Evolutionary conservation across 2,797 vertebrate genomes (phyloP).

Genomic region (Thripadectes ignobilis): DNA sequence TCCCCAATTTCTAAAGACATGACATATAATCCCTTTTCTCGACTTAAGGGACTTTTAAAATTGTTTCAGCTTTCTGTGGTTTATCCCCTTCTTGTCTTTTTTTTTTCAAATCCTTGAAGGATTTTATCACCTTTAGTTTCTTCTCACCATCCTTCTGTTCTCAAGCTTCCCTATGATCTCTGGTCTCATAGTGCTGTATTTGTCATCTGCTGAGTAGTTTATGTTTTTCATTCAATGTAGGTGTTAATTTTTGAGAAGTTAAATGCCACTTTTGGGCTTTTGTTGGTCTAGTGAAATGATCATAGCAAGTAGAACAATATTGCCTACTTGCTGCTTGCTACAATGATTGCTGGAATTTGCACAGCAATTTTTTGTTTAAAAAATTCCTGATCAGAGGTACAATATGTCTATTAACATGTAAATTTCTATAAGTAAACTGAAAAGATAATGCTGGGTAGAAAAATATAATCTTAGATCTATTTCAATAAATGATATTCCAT

Average conservation of each 20-base stretch:
- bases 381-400: background rate
- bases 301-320: background rate
- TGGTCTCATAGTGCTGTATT: background rate
- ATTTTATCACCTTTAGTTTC: background rate
- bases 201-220: background rate
- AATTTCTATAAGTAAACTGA: background rate
- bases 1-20: background rate
- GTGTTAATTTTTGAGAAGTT: background rate
- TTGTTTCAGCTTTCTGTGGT: background rate
- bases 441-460: background rate
- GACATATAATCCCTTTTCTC: background rate
- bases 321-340: background rate
- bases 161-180: background rate
- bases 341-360: background rate
- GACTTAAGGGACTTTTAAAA: background rate
- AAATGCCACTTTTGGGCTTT: background rate
- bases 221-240: background rate
- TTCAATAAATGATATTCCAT: background rate
- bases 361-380: background rate
- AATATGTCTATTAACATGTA: background rate
- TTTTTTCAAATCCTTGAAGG: background rate
- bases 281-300: background rate
- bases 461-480: background rate
- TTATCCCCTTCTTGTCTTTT: background rate
- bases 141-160: background rate